Evolutionary conservation across 2,113 vertebrate species (phyloP).

Genomic region (Barbus barbus): DNA sequence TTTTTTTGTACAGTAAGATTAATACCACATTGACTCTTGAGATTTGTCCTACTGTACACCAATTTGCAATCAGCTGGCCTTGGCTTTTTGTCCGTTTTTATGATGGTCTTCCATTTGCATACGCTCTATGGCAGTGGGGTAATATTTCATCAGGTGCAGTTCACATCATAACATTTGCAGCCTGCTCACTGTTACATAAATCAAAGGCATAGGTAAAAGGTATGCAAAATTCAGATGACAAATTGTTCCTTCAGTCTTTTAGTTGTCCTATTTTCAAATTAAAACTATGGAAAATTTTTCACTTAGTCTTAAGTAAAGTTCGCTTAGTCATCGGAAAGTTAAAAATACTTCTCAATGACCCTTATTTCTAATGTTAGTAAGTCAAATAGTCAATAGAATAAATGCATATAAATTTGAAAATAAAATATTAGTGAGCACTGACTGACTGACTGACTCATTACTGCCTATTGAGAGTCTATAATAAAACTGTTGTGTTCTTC

Average conservation of each 20-base stretch:
- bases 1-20: neutral
- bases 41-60: neutral
- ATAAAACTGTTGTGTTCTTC: neutral
- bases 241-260: neutral
- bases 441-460: slow-evolving; percentile 3
- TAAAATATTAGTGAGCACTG: neutral
- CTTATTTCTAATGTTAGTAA: no score
- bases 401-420: neutral
- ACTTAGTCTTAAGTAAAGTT: no score
- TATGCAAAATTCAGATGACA: slow-evolving; percentile 19
- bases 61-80: neutral
- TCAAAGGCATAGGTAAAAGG: slow-evolving; percentile 26
- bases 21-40: neutral
- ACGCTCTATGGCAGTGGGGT: neutral
- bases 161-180: slow-evolving; percentile 4
- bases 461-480: neutral
- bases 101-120: neutral
- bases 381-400: neutral
- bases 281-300: neutral
- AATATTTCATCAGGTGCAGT: slow-evolving; percentile 27
- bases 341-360: neutral
- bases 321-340: neutral
- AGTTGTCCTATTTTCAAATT: neutral
- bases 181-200: slow-evolving; percentile 23
- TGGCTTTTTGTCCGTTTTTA: neutral